phyloP scores from a whole-genome alignment of 2,888 invertebrate genomes.

The Autographa pulchrina region DNA sequence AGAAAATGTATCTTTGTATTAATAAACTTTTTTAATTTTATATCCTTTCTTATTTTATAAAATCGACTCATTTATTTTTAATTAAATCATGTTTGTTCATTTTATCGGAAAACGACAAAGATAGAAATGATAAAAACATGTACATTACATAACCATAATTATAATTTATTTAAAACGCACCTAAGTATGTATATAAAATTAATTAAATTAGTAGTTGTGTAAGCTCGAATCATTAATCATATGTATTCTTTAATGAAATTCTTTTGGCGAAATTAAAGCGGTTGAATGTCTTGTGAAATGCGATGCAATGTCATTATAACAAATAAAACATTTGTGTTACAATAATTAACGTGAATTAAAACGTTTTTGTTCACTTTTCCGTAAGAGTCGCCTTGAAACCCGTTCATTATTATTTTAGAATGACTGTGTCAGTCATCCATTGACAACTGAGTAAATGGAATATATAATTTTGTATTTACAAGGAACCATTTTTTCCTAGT shows the following conservation, averaged over 20 bases:
- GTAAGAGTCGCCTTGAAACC: neutral
- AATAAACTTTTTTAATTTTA: too few species aligned
- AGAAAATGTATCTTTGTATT: too few species aligned
- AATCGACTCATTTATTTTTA: too few species aligned
- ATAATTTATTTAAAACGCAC: neutral
- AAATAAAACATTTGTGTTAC: neutral
- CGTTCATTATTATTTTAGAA: neutral
- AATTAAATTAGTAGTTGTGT: neutral
- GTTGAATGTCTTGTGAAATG: neutral
- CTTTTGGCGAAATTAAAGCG: neutral
- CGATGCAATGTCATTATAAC: conserved; percentile 4
- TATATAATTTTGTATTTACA: too few species aligned
- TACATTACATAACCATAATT: too few species aligned
- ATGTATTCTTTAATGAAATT: neutral
- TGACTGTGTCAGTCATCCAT: too few species aligned
- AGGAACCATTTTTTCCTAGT: too few species aligned
- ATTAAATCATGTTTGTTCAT: too few species aligned
- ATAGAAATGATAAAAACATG: too few species aligned
- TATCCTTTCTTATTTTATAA: too few species aligned
- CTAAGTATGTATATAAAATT: neutral
- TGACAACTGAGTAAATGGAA: too few species aligned
- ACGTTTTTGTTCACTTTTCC: neutral
- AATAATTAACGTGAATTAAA: conserved; percentile 1
- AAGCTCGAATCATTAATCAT: neutral
- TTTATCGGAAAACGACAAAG: too few species aligned